Percentiles rank a stretch among this genome's conserved stretches.
Evolutionary conservation across 2,888 invertebrate species (phyloP).

Genomic region (Apotomis capreana): DNA sequence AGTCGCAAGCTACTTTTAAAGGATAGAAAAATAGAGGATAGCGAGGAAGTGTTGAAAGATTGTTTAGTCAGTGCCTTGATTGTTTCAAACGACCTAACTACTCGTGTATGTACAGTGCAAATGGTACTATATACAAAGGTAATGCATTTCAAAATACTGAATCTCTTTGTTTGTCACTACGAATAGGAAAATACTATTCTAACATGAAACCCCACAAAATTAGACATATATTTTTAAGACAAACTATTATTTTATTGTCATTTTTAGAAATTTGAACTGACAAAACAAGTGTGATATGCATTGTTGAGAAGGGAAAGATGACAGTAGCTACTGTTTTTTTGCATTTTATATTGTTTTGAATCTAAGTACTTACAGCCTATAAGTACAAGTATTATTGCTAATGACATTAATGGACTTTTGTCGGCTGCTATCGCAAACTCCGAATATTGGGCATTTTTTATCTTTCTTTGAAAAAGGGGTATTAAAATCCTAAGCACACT

Average conservation of each 20-base stretch:
- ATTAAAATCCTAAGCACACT: not conserved
- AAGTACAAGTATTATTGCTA: conserved; percentile 66
- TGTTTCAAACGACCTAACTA: conserved; percentile 45
- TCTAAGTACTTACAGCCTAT: conserved; percentile 61
- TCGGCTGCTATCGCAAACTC: conserved; percentile 6
- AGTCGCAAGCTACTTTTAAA: conserved; percentile 35
- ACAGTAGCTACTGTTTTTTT: conserved; percentile 40
- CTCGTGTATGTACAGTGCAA: conserved; percentile 44
- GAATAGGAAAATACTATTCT: conserved; percentile 24
- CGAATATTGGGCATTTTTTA: not conserved
- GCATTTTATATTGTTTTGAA: conserved; percentile 38
- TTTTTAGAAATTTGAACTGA: conserved; percentile 41
- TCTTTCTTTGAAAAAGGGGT: not conserved
- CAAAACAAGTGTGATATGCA: conserved; percentile 24
- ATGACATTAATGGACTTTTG: conserved; percentile 48
- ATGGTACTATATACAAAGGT: conserved; percentile 44
- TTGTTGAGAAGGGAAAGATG: conserved; percentile 20
- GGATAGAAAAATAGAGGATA: conserved; percentile 36
- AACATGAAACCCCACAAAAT: conserved; percentile 25
- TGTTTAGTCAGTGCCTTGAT: conserved; percentile 41
- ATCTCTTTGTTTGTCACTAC: conserved; percentile 13
- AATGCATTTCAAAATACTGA: conserved; percentile 38
- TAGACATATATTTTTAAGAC: conserved; percentile 39
- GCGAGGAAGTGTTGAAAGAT: conserved; percentile 33
- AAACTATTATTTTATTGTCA: conserved; percentile 51